A percentile compares a stretch with the other conserved stretches of the same genome.
phyloP scores from a whole-genome alignment of 2,113 vertebrate genomes.

The Hemiprocne comata region DNA sequence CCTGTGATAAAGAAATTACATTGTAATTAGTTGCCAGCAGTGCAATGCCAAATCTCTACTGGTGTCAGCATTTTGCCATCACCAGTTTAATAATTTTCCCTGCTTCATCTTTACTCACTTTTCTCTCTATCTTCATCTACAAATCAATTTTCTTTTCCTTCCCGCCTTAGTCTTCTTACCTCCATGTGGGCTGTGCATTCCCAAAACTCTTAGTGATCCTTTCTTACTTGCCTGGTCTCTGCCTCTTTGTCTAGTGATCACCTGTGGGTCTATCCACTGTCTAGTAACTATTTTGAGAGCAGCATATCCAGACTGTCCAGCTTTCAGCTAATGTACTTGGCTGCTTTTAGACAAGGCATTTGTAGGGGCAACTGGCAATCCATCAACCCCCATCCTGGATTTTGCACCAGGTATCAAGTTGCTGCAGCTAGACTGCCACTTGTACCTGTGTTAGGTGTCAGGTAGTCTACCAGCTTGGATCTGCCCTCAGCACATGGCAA shows the following conservation, averaged over 20 bases:
- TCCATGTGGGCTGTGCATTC: neutral
- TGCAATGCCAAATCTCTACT: neutral
- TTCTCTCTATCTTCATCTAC: neutral
- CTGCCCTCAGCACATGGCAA: neutral
- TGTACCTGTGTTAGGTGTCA: neutral
- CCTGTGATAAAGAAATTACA: neutral
- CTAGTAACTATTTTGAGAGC: neutral
- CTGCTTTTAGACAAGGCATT: neutral
- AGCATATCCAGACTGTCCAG: neutral
- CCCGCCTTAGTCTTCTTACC: neutral
- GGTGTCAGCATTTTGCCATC: neutral
- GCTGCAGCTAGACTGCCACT: neutral
- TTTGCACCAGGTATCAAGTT: neutral
- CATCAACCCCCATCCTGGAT: neutral
- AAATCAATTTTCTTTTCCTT: neutral
- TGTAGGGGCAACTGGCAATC: neutral
- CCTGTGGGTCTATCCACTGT: neutral
- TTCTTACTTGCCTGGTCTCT: neutral
- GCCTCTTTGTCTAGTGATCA: neutral
- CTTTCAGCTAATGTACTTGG: neutral
- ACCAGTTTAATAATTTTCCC: neutral
- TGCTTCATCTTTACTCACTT: neutral
- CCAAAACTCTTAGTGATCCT: neutral
- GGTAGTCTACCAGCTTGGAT: neutral
- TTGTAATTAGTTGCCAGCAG: neutral